phyloP scores from a whole-genome alignment of 2,797 vertebrate species.

The Zalophus californianus region DNA sequence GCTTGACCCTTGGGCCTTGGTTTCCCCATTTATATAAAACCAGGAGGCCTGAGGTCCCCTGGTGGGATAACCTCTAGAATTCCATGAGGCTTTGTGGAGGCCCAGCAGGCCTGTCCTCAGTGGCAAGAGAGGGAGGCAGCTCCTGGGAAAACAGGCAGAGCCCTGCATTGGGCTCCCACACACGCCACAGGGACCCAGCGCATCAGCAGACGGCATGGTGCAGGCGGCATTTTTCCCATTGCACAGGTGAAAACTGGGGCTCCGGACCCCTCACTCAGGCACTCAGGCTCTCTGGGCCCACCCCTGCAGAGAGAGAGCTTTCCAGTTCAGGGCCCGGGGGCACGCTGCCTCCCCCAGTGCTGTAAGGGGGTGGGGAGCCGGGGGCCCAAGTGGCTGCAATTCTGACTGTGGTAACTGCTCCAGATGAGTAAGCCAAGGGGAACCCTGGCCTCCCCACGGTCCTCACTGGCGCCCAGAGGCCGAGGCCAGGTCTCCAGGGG shows the following conservation, averaged over 20 bases:
- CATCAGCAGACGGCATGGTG: rapidly evolving
- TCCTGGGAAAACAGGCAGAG: background rate
- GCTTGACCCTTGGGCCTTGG: background rate
- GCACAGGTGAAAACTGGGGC: rapidly evolving
- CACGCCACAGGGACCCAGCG: rapidly evolving
- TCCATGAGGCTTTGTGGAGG: rapidly evolving
- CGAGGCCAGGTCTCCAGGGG: rapidly evolving
- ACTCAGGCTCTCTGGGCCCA: background rate
- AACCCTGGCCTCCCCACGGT: background rate
- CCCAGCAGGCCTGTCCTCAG: background rate
- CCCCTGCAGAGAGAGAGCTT: background rate
- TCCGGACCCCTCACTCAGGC: rapidly evolving
- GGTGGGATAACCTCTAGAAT: background rate
- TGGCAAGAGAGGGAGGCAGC: background rate
- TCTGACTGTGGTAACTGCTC: background rate
- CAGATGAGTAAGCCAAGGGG: no score
- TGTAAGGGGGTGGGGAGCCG: background rate
- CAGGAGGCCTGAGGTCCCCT: background rate
- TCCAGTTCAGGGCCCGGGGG: rapidly evolving
- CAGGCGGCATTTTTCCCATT: rapidly evolving
- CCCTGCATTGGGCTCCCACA: background rate
- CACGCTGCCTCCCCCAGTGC: rapidly evolving
- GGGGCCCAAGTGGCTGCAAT: rapidly evolving
- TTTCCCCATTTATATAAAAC: background rate
- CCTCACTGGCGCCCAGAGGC: background rate